Base-by-base conservation (phyloP, 2,888 invertebrate genomes). In the Nomada hirtipes region DNA sequence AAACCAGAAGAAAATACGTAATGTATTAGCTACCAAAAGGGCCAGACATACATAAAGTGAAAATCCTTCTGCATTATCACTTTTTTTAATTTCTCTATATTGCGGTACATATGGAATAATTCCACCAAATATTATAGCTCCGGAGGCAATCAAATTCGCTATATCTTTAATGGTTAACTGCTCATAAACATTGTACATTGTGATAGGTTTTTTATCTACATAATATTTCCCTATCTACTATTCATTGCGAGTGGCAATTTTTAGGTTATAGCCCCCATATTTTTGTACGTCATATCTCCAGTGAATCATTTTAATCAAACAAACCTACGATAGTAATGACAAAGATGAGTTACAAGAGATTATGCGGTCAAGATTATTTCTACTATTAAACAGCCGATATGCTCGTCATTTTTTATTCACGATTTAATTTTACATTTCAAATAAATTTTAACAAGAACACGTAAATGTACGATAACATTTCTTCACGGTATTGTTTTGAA, bases 1-100 rank as follows among this genome's bases (percentile, higher is more conserved):
- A 95, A 95, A 99, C 99, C 99, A 99, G 95, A 99, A 99, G 91
- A 99, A 95, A 93, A 99, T 99, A 92, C 99, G 96, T 85, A 99
- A 95, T 74, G 98, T 99, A 94, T 99, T 99, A 82, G 99, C 99
- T 92, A 99, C 96, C 67, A 99, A 95, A 74, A 99, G 96, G 36
- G 98, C 97, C 89, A 99, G 95, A 94, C 99, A 99, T 71, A 99
- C 99, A 94, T 98, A 98, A 64, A 98, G 95, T 0, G 99, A 99
- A 94, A 99, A 99, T 15, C 99, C 99, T 90, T 99, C 98, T 20
- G 98, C 97, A 95, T 99, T 98, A 94, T 98, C 97, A 52, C 97
- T 97, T 89, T 95, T 96, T 93, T 96, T 97, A 82, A 99, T 99
- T 94, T 99, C 98, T 88, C 96, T 95, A 93, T 99, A 99, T 92